Evolutionary conservation across 2,113 vertebrate species (phyloP).

Genomic region (Calypte anna): DNA sequence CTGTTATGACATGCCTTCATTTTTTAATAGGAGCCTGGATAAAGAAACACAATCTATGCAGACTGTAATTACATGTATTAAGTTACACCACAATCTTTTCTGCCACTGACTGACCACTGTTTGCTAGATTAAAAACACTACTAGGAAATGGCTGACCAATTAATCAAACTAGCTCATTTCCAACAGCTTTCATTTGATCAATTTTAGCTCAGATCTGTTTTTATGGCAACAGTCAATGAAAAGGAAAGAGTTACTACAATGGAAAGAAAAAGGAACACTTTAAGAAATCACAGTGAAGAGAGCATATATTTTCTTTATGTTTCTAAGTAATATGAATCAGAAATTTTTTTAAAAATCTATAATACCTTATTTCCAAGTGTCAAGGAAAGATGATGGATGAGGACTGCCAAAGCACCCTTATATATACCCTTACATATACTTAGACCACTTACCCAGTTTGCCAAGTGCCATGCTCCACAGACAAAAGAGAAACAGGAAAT

Average conservation of each 20-base stretch:
- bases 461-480: not conserved
- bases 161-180: not conserved
- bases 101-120: not conserved
- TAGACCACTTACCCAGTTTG: not conserved
- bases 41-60: not conserved
- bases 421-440: too few relatives aligned
- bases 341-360: not conserved
- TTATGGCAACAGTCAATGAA: not conserved
- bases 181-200: not conserved
- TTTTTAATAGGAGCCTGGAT: not conserved
- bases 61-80: not conserved
- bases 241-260: not conserved
- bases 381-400: not conserved
- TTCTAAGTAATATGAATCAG: rapidly evolving
- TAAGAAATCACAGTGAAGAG: not conserved
- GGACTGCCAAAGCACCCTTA: not conserved
- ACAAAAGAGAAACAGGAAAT: not conserved
- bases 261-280: not conserved
- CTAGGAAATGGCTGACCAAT: not conserved
- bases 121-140: not conserved
- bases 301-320: not conserved
- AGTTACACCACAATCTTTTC: not conserved
- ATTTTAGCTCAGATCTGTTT: not conserved
- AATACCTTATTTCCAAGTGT: not conserved
- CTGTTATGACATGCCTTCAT: not conserved